Percentiles rank a stretch among this genome's conserved stretches.
phyloP scores from a whole-genome alignment of 1,140 invertebrate species.

The Pseudachorutes palmiensis region DNA sequence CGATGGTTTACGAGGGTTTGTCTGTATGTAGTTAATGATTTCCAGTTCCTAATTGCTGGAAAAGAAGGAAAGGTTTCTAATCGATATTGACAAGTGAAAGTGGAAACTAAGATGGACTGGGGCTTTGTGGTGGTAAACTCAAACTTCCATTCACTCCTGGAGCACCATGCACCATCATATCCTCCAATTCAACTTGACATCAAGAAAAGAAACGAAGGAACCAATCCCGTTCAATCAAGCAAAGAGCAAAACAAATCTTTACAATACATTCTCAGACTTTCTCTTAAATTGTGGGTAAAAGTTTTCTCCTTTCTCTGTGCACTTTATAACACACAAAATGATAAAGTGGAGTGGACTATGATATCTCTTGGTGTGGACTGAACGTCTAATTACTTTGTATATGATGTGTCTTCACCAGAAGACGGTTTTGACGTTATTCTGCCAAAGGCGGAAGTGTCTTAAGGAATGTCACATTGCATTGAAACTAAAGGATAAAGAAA shows the following conservation, averaged over 20 bases:
- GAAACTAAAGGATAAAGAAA: background rate
- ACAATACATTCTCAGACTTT: background rate
- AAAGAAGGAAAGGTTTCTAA: slow-evolving; percentile 10
- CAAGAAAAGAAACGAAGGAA: background rate
- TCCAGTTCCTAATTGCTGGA: background rate
- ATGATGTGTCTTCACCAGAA: no score
- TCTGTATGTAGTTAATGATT: background rate
- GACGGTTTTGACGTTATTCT: background rate
- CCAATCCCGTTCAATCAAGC: slow-evolving; percentile 21
- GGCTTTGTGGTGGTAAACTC: background rate
- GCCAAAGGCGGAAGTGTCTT: background rate
- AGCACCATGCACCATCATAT: no score
- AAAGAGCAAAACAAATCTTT: slow-evolving; percentile 23
- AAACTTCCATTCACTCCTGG: background rate
- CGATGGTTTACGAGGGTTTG: background rate
- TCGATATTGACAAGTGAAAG: slow-evolving; percentile 24
- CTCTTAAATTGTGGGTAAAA: background rate
- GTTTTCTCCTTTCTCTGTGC: slow-evolving; percentile 5
- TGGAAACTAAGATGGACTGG: background rate
- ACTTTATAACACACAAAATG: no score
- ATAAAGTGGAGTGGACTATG: background rate
- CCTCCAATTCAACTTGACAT: no score
- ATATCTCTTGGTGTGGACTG: background rate
- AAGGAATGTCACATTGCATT: background rate
- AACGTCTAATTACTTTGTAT: background rate